phyloP scores from a whole-genome alignment of 2,797 vertebrate genomes.

The Lithobates pipiens region DNA sequence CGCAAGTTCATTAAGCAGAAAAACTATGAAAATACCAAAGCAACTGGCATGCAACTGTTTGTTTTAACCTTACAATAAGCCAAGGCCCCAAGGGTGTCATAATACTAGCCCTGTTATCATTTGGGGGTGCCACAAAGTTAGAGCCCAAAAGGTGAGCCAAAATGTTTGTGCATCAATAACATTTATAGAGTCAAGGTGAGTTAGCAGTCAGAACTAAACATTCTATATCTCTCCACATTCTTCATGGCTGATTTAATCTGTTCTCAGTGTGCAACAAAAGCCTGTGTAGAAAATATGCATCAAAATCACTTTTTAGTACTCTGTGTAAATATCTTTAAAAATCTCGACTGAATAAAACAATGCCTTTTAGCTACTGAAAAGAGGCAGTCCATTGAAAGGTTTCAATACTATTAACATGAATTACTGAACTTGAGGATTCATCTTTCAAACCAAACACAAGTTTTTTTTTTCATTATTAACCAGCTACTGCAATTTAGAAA shows the following conservation, averaged over 20 bases:
- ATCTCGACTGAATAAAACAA: conserved; percentile 13
- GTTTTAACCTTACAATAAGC: no score
- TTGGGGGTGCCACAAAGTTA: no score
- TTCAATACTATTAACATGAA: conserved; percentile 35
- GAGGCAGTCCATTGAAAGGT: conserved; percentile 24
- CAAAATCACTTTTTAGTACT: not conserved
- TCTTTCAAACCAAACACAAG: conserved; percentile 41
- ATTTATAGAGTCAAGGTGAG: no score
- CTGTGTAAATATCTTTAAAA: conserved; percentile 28
- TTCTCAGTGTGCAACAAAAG: not conserved
- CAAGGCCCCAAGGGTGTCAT: no score
- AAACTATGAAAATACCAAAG: no score
- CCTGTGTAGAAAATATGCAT: not conserved
- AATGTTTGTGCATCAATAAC: no score
- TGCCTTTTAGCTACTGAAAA: conserved; percentile 27
- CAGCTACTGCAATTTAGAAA: conserved; percentile 40
- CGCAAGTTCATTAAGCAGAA: no score
- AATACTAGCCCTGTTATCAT: no score
- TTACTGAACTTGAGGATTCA: conserved; percentile 37
- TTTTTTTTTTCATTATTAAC: conserved; percentile 39
- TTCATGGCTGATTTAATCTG: not conserved
- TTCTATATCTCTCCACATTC: no score
- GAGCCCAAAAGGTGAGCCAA: no score
- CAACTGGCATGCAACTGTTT: no score
- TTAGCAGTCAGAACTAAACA: no score